phyloP scores from a whole-genome alignment of 1,140 invertebrate species.

The Papilio polytes region DNA sequence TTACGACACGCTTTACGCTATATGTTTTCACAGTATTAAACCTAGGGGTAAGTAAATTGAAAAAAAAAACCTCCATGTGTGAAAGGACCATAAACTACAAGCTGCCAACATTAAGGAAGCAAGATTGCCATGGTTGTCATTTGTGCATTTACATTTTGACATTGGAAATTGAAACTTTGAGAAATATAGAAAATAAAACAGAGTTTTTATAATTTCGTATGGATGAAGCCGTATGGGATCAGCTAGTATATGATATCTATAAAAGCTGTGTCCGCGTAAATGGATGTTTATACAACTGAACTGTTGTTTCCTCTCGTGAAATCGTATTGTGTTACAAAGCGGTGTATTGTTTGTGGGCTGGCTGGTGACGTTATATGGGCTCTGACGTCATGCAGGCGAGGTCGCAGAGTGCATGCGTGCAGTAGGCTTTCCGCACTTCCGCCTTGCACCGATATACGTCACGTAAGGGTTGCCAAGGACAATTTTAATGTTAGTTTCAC shows the following conservation, averaged over 20 bases:
- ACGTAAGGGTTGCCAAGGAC: constrained; percentile 2
- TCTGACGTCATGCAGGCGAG: constrained; percentile 21
- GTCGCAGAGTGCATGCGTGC: constrained; percentile 6
- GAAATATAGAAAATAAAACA: too few relatives aligned
- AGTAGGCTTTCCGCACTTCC: constrained; percentile 13
- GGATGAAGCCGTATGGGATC: too few relatives aligned
- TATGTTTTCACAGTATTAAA: too few relatives aligned
- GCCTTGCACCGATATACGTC: constrained; percentile 10
- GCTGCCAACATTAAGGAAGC: too few relatives aligned
- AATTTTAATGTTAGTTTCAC: not conserved
- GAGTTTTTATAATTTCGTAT: too few relatives aligned
- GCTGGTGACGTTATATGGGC: not conserved
- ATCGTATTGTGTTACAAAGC: not conserved
- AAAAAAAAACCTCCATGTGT: too few relatives aligned
- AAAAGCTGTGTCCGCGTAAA: not conserved
- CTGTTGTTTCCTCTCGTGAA: constrained; percentile 3
- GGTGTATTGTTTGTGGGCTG: not conserved
- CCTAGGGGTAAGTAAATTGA: too few relatives aligned
- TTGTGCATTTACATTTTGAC: too few relatives aligned
- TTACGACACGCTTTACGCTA: too few relatives aligned
- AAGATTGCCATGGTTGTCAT: too few relatives aligned
- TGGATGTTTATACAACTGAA: constrained; percentile 3
- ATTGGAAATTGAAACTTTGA: too few relatives aligned
- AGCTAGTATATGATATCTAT: not conserved
- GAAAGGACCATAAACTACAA: too few relatives aligned